Base-by-base conservation (phyloP, 2,888 invertebrate genomes). In the Euplagia quadripunctaria region DNA sequence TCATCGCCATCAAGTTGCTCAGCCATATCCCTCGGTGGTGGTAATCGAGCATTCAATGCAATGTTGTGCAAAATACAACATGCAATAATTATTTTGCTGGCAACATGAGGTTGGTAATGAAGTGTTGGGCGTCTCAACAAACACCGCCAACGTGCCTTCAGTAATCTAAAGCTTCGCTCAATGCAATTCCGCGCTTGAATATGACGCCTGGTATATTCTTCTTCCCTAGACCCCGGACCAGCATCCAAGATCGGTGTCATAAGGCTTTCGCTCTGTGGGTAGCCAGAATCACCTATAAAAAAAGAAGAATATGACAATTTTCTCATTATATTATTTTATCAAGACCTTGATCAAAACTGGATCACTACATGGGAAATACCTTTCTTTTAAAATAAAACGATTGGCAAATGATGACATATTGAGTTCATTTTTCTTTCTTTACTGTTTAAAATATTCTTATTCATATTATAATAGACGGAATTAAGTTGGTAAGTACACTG, bases 61-160 rank as follows among this genome's bases (percentile, higher is more conserved):
- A 83, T 79, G 73, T 85, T 84, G 61, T 83, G 83, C 20, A 84
- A 58, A 16, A 81, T 82, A 81, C 82, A 82, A 78, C 83, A 84
- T 68, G 84, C 82, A 64, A 64, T 49, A 0, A 73, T 68, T n/a
- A 85, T 84, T 73, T 82, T 79, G 31, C 80, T 78, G 31, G 78
- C 79, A 8, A 78, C 41, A 55, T 55, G 14, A n/a, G 81, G 83
- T 64, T 82, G 77, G 64, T 83, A 83, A 68, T 85, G 85, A 42
- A 86, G 80, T 7, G 71, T 66, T 68, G 83, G 65, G 69, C 83
- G 70, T 69, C 68, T 76, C 31, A 83, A 72, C 55, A 83, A 76
- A 73, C 84, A 84, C 17, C 55, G 4, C 55, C 55, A 55, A 55
- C 55, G 55, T 1, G 17, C 55, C 17, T 55, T 55, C 17, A 55